Base-by-base conservation (phyloP, 2,888 invertebrate species). In the Anoplius nigerrimus region DNA sequence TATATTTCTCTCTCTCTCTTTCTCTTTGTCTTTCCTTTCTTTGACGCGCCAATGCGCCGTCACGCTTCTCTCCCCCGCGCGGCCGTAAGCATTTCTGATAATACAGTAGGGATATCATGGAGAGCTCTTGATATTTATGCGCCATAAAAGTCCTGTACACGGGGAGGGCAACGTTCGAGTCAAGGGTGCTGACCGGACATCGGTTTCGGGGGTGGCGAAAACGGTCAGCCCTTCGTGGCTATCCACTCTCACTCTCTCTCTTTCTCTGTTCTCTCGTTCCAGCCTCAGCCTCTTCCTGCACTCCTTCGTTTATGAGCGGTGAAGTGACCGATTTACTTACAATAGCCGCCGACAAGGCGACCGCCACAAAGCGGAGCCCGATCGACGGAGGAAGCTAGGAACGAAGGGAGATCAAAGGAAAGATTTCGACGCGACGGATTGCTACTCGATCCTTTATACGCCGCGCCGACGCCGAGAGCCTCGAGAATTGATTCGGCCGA, bases 101-200 rank as follows among this genome's bases (percentile, higher is more conserved):
- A 88, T 88, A 84, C 84, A 84, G 82, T 82, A 82, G 82, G 83
- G 83, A 83, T 86, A 86, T 86, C 86, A 81, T 78, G 82, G 82
- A 82, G 84, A 84, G 85, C 85, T 86, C 86, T 84, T 81, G 86
- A 88, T 88, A 87, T 88, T 88, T 88, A 88, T 88, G 88, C 84
- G 84, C 86, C 83, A 88, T 88, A 88, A 88, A 88, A 87, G 87
- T 86, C 84, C 76, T 79, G 82, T 82, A 79, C 80, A 78, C 78
- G 75, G 79, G 79, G 70, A 80, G 84, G 81, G 81, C 82, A 82
- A 80, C 66, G 82, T 61, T 74, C 76, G 82, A 84, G 86, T 83
- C 86, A 86, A 87, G 85, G 86, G 85, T 86, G 86, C 82, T 79
- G 83, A 83, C 85, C 86, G 85, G 87, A 86, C 86, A 86, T 86